Conservation (phyloP, 2,113 vertebrate species). For the Myotis lucifugus region DNA sequence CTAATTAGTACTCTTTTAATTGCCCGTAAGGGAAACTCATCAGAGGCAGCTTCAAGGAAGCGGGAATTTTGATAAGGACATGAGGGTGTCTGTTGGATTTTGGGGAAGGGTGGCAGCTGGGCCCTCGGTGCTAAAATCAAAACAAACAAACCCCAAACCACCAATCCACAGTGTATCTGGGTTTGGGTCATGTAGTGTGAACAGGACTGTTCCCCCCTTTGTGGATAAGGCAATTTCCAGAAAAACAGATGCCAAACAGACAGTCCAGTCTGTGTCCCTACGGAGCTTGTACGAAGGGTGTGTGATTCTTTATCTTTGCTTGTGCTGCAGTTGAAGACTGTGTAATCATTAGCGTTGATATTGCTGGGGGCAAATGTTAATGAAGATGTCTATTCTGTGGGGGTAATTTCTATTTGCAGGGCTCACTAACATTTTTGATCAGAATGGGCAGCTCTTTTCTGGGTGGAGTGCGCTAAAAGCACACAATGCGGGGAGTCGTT, state of each 20-base stretch:
- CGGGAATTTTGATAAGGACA: background rate
- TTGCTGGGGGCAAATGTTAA: constrained; percentile 20
- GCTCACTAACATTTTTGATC: background rate
- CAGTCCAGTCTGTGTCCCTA: background rate
- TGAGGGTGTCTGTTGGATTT: background rate
- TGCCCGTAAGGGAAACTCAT: background rate
- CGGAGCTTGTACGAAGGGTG: background rate
- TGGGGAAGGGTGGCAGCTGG: background rate
- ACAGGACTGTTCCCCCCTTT: too few species aligned
- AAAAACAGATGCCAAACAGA: background rate
- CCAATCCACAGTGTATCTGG: background rate
- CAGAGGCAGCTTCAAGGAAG: background rate
- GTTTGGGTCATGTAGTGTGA: background rate
- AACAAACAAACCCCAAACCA: background rate
- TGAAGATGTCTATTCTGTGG: background rate
- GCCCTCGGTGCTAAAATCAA: background rate
- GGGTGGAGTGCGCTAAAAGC: background rate
- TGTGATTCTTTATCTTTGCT: background rate
- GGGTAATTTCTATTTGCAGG: background rate
- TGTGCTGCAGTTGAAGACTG: background rate
- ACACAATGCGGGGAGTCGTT: rapidly evolving
- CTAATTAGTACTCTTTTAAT: background rate
- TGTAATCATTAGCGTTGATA: background rate
- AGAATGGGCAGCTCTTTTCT: background rate
- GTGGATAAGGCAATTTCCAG: background rate